Base-by-base conservation (phyloP, 2,113 vertebrate genomes). In the Salvelinus sp. region DNA sequence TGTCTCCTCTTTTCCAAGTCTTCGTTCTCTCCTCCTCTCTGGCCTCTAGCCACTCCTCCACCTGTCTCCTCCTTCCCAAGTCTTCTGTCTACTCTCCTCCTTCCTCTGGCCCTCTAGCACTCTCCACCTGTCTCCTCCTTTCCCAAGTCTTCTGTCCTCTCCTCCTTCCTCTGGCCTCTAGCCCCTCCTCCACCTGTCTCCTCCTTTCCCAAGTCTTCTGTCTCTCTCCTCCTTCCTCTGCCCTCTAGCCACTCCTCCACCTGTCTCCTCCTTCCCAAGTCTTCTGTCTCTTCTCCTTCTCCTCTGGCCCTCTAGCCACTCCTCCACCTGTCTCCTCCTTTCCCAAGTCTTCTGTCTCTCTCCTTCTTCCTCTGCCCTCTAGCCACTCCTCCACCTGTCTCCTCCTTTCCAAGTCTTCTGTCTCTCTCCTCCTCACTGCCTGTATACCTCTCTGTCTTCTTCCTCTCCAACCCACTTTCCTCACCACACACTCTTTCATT, bases 281-380 rank as follows among this genome's bases (percentile, higher is more conserved):
- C 23, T 23, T 23, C 23, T 23, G 23, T 23, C 23, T 23, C 23
- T 28, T 3, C 3, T n/a, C n/a, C n/a, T n/a, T n/a, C n/a, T n/a
- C n/a, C 12, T n/a, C 71, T 2, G 48, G 80, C 64, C 66, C 73
- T 73, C 65, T 23, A 13, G 54, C 60, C 64, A 67, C 20, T 72
- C 22, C 57, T 78, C 77, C 79, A 80, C 73, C 81, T 86, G 78
- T 83, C 77, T 57, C 77, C 85, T 38, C 82, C 80, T 79, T 71
- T 30, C 79, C 72, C 72, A 28, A 28, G 28, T 28, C 0, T 28
- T 28, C 23, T 12, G 2, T 12, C 27, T 67, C 62, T 60, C 63
- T 48, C 76, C 75, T 30, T 69, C 71, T 44, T 30, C 4, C 30
- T 5, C 30, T 23, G 80, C 64, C 66, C 74, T 73, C 65, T 23